These are phyloP conservation scores for Tanytarsus gracilentus DNA, from an alignment of 2,888 invertebrate species.

Conservation along the genomic window DNA sequence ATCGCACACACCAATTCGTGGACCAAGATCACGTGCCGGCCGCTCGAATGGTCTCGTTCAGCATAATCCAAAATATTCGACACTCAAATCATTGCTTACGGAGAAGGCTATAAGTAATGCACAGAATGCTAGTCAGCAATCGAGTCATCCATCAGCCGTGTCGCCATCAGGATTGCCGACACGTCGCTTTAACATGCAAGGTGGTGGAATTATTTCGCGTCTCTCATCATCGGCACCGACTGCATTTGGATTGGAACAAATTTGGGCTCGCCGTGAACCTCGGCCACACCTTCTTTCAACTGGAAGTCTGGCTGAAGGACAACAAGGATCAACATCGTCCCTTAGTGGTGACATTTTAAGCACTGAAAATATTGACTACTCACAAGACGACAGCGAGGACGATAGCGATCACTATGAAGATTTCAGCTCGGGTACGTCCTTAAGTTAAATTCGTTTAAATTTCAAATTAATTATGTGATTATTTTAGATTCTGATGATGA, in stretches of 20 bases:
- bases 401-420: conserved; percentile 83
- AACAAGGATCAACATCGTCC: conserved; percentile 67
- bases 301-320: conserved; percentile 63
- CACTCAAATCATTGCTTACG: conserved; percentile 57
- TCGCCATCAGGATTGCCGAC: conserved; percentile 39
- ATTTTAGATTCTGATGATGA: conserved; percentile 54
- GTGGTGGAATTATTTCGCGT: conserved; percentile 46
- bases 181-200: conserved; percentile 40
- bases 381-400: conserved; percentile 77
- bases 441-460: conserved; percentile 1
- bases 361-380: conserved; percentile 68
- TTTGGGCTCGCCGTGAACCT: conserved; percentile 81
- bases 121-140: conserved; percentile 50
- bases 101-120: conserved; percentile 48
- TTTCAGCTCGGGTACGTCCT: conserved; percentile 63
- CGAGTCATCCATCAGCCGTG: conserved; percentile 40
- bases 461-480: conserved; percentile 29
- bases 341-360: conserved; percentile 76
- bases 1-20: conserved; percentile 45
- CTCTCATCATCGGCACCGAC: conserved; percentile 83
- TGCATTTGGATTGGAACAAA: conserved; percentile 69
- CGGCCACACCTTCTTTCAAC: conserved; percentile 77
- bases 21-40: conserved; percentile 33
- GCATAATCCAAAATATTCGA: conserved; percentile 38
- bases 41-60: conserved; percentile 33